A percentile compares a stretch with the other conserved stretches of the same genome.
phyloP scores from a whole-genome alignment of 2,888 invertebrate species.

The Scaptomyza reducta region DNA sequence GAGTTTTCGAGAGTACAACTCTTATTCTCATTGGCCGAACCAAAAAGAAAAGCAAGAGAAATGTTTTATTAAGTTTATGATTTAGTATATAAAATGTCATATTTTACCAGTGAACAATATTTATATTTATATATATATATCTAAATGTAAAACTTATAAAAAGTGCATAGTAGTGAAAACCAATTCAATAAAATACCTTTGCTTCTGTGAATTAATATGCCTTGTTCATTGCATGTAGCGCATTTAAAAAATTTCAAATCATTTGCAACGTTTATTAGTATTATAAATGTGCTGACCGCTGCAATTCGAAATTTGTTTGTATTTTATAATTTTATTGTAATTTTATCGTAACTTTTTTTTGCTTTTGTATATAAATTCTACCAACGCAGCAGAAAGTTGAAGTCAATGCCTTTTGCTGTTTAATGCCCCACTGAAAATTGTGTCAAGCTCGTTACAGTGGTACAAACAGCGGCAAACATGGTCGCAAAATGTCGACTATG shows the following conservation, averaged over 20 bases:
- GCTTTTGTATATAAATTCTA: slow-evolving; percentile 82
- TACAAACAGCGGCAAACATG: slow-evolving; percentile 22
- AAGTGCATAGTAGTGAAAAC: no score
- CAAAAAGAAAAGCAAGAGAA: neutral
- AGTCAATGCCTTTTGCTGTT: slow-evolving; percentile 67
- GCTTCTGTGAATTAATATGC: slow-evolving; percentile 22
- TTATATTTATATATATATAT: neutral
- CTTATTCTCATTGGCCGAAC: slow-evolving; percentile 4
- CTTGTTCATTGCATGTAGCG: slow-evolving; percentile 17
- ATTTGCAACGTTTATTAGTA: slow-evolving; percentile 24
- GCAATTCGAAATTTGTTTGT: slow-evolving; percentile 44
- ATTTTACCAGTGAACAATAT: neutral
- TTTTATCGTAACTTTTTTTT: slow-evolving; percentile 80
- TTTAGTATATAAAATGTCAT: neutral
- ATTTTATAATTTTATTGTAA: slow-evolving; percentile 67
- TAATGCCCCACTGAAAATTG: slow-evolving; percentile 38
- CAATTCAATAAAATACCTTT: neutral
- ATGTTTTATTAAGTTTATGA: slow-evolving; percentile 2
- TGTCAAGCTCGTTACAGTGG: slow-evolving; percentile 71
- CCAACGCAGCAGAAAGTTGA: slow-evolving; percentile 80
- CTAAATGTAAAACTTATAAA: no score
- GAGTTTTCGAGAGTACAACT: slow-evolving; percentile 11
- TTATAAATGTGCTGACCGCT: slow-evolving; percentile 54
- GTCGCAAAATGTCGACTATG: slow-evolving; percentile 17
- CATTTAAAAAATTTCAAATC: slow-evolving; percentile 32